These are phyloP conservation scores for Stomorhina lunata DNA, from an alignment of 2,888 invertebrate genomes.

Conservation along the genomic window DNA sequence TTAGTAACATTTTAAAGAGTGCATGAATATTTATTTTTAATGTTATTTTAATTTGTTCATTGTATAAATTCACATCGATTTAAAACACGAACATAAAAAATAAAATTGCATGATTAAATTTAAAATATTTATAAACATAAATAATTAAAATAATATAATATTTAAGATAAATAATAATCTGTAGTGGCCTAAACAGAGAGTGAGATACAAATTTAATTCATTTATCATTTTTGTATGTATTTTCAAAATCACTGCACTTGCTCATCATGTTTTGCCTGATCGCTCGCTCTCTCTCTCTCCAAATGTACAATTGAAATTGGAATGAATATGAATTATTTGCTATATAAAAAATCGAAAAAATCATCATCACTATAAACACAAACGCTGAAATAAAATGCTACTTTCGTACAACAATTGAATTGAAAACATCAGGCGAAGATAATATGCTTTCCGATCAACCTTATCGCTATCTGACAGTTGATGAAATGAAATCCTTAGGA, in stretches of 20 bases:
- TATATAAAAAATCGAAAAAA: conserved; percentile 55
- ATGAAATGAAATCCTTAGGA: conserved; percentile 96
- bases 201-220: conserved; percentile 35
- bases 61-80: no score
- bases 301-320: conserved; percentile 55
- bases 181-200: conserved; percentile 3
- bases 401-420: conserved; percentile 55
- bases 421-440: conserved; percentile 88
- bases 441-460: conserved; percentile 93
- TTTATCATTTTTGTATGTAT: conserved; percentile 56
- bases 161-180: conserved; percentile 53
- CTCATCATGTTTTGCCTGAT: conserved; percentile 27
- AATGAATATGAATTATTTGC: conserved; percentile 51
- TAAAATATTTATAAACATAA: neutral
- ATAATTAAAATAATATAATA: conserved; percentile 1
- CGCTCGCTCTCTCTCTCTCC: conserved; percentile 51
- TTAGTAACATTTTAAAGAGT: no score
- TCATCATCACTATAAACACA: conserved; percentile 52
- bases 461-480: conserved; percentile 95
- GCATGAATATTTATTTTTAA: no score
- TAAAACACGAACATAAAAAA: no score
- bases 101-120: neutral
- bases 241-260: conserved; percentile 55
- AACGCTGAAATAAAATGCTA: conserved; percentile 59
- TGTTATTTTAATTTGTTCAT: no score